Evolutionary conservation across 2,113 vertebrate species (phyloP), one percentile per base, ranked within the genome.

Genomic region (Atractosteus spatula): DNA sequence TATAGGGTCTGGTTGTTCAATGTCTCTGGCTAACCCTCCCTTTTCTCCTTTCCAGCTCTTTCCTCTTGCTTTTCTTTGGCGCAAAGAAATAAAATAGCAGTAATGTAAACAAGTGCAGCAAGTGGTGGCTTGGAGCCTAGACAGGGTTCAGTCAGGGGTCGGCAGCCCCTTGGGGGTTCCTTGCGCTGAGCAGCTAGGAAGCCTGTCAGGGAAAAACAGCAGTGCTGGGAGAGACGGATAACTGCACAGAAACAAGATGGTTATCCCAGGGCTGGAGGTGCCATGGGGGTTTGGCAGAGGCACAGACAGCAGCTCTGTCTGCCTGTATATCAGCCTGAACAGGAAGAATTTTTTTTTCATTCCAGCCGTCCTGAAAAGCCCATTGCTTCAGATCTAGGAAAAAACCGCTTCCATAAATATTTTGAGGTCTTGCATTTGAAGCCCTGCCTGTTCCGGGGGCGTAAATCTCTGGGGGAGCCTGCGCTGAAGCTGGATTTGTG

Each of bases 61-160:
- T n/a, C 66, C 16, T 54, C 13, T 41, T 8, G 74, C 68, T 70
- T 71, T 13, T 67, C 59, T 72, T 69, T 78, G 78, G 78, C 73
- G 78, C 73, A 14, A 43, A 29, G 13, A 42, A 13, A 62, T 54
- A 61, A 11, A 43, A 41, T 59, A 3, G 41, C 7, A 16, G 55
- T 43, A 14, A 12, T n/a, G 70, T 44, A 57, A 62, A 69, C 7
- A 77, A 71, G 77, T 80, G 72, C 78, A 73, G 70, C 62, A 54
- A 66, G 70, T 70, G 3, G 29, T 66, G 62, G 75, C 68, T 45
- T 75, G 77, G 82, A 82, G 78, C 84, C 79, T 69, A 84, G 83
- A 66, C 76, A 78, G 79, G 65, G 85, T 87, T 88, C 88, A 89
- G 76, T 80, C 68, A 76, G 42, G 73, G 88, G 82, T 85, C 84